Evolutionary conservation across 2,113 vertebrate genomes (phyloP).

Genomic region (Phalacrocorax carbo): DNA sequence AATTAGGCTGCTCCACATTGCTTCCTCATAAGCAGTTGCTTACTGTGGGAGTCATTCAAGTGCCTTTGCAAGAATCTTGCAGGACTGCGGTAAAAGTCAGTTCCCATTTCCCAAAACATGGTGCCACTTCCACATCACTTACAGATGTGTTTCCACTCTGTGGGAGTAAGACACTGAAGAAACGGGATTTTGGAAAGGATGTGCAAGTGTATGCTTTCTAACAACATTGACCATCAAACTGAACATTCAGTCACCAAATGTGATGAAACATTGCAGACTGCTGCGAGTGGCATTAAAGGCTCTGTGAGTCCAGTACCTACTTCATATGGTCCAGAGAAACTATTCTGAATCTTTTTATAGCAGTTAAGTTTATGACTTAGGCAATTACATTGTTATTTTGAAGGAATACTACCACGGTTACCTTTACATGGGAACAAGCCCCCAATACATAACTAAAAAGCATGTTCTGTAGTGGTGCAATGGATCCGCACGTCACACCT

Average conservation of each 20-base stretch:
- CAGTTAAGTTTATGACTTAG: neutral
- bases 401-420: neutral
- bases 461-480: neutral
- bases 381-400: rapidly evolving
- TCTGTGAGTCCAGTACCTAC: neutral
- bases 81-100: neutral
- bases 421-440: neutral
- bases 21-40: neutral
- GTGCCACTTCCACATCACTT: neutral
- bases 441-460: neutral
- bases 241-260: neutral
- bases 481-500: neutral
- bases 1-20: neutral
- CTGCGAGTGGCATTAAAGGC: neutral
- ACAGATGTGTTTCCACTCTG: neutral
- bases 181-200: neutral
- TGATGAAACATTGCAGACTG: neutral
- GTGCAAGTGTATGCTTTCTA: neutral
- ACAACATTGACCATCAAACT: neutral
- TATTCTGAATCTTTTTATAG: neutral
- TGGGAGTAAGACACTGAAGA: neutral
- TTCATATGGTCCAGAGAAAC: neutral
- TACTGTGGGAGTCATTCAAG: neutral
- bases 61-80: neutral
- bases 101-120: neutral